Base-by-base conservation (phyloP, 2,113 vertebrate genomes). In the Lagopus muta region DNA sequence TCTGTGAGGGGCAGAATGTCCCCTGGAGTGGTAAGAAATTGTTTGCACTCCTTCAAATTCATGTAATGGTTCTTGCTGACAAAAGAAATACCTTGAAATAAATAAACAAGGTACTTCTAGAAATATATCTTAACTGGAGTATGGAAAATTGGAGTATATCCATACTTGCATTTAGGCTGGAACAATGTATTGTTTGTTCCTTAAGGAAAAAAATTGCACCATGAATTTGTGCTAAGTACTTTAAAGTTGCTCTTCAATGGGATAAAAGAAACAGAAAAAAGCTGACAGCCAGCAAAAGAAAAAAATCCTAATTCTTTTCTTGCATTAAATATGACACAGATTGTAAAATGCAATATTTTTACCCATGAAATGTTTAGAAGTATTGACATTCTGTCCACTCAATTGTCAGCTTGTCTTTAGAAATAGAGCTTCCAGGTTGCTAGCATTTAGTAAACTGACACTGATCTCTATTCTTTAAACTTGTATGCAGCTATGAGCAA, bases 281-380 rank as follows among this genome's bases (percentile, higher is more conserved):
- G 97, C 98, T 99, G 98, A 98, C 98, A 98, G 97, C 97, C 97
- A 97, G 97, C 97, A 98, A 98, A 95, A 98, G 98, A 97, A 98
- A 98, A 98, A 98, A 98, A 98, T 97, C 97, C 97, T 97, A 98
- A 98, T 98, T 98, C 97, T 98, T 98, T 97, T 96, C 92, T 98
- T 98, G 98, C 98, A 98, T 98, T 98, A 98, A 98, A 98, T 99
- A 98, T 99, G 98, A 98, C 98, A 98, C 54, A 97, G 97, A 98
- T 97, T 96, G 96, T 98, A 98, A 98, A 99, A 98, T 98, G 98
- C 98, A 98, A 98, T 98, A 98, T 98, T 98, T 98, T 99, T 98
- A 98, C 97, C 98, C 98, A 98, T 98, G 97, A 97, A 98, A 98
- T 98, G 98, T 98, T 98, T 98, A 98, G 98, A 98, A 98, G 96